Evolutionary conservation across 2,113 vertebrate species (phyloP), one percentile per base, ranked within the genome.

Genomic region (Thoracochromis brauschi): DNA sequence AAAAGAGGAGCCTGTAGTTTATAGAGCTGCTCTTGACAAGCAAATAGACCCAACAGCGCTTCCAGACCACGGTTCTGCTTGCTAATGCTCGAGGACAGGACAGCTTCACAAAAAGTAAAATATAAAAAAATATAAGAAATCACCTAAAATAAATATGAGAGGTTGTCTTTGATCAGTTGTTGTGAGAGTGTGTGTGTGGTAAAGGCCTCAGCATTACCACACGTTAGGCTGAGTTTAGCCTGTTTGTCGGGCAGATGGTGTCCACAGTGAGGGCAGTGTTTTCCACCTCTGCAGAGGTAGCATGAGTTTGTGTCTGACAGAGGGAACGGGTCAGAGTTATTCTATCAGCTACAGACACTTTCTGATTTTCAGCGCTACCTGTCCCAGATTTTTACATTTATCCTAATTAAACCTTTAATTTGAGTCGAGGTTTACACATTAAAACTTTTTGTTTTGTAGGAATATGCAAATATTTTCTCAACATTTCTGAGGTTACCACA

Each of bases 211-310:
- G 60, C 19, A 2, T 68, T 33, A 33, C 9, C 58, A 68, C 24
- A 29, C 19, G 3, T 65, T 35, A 63, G 58, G 9, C 31, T 65
- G 60, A 65, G 9, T 60, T 33, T 60, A 33, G 58, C 29, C 58
- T 63, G 63, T 68, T 38, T 68, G 33, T 1, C 6, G 0, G 19
- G 0, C 60, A 38, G 60, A 8, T 38, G 60, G 60, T 0, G 33
- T 38, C 7, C 33, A 65, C 31, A 12, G 60, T 13, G 60, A 3
- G 0, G 3, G 60, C 60, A 63, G 29, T 7, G 29, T 63, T 63
- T 63, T 19, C 29, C 29, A 11, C 29, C 58, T 63, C 1, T 57
- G 55, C 7, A 63, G 29, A 63, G 29, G 58, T 31, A 19, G 60
- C 33, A 38, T 21, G 33, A 5, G 60, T 65, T 13, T 57, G 54